phyloP scores from a whole-genome alignment of 2,797 vertebrate species.

The Sebastes taczanowskii region DNA sequence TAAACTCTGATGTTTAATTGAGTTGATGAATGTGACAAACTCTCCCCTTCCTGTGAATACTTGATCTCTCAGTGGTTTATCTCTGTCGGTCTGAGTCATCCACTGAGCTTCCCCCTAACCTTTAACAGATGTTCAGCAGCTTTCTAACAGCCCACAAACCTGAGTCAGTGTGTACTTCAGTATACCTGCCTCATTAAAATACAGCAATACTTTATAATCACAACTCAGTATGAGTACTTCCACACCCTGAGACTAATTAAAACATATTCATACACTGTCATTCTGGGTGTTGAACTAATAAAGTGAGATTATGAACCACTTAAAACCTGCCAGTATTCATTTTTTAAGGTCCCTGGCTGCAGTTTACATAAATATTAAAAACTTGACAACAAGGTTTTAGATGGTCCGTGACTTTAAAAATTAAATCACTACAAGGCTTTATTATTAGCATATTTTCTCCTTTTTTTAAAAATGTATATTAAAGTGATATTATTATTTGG shows the following conservation, averaged over 20 bases:
- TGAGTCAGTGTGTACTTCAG: constrained; percentile 10
- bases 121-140: constrained; percentile 52
- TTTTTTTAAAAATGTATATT: neutral
- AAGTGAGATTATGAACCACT: neutral
- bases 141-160: constrained; percentile 16
- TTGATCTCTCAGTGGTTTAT: constrained; percentile 26
- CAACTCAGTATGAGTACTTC: neutral
- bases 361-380: neutral
- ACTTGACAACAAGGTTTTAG: neutral
- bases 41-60: neutral
- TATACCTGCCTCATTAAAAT: constrained; percentile 34
- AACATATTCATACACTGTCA: constrained; percentile 1
- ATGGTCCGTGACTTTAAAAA: neutral
- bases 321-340: constrained; percentile 1
- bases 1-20: neutral
- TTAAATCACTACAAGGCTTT: neutral
- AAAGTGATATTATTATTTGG: neutral
- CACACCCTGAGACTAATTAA: constrained; percentile 30
- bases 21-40: neutral
- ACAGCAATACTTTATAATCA: neutral
- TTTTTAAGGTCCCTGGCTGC: neutral
- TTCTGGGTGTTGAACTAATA: neutral
- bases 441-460: neutral
- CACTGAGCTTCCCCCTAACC: constrained; percentile 15
- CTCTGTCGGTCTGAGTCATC: constrained; percentile 27